Percentiles rank a stretch among this genome's conserved stretches.
phyloP scores from a whole-genome alignment of 2,797 vertebrate species.

The Cynodonichthys magdalenae region DNA sequence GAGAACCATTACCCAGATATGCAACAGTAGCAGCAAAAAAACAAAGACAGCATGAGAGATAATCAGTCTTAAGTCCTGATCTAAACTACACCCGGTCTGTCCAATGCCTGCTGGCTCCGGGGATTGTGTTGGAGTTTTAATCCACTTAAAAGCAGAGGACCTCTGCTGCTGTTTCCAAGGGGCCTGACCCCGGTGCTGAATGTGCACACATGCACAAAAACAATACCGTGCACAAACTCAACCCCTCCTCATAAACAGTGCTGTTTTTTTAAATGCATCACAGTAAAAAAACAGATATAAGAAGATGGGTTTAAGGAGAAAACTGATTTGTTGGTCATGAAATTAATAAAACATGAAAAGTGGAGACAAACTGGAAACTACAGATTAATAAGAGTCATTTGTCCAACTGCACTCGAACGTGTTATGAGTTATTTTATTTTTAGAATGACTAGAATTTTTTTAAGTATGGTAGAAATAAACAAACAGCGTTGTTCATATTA shows the following conservation, averaged over 20 bases:
- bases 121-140: constrained; percentile 81
- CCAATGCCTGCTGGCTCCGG: constrained; percentile 74
- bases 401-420: constrained; percentile 59
- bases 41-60: constrained; percentile 76
- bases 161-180: constrained; percentile 79
- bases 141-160: constrained; percentile 83
- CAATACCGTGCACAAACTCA: constrained; percentile 38
- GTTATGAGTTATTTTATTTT: constrained; percentile 10
- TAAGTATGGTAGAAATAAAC: constrained; percentile 20
- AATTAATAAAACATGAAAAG: constrained; percentile 10
- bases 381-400: constrained; percentile 51
- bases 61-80: constrained; percentile 81
- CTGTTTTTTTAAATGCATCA: neutral
- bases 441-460: constrained; percentile 33
- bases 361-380: too few relatives aligned
- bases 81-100: constrained; percentile 79
- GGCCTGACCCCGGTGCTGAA: constrained; percentile 66
- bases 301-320: neutral
- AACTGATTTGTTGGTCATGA: constrained; percentile 27
- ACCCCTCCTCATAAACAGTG: constrained; percentile 12
- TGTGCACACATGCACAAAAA: constrained; percentile 32
- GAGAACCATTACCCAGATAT: constrained; percentile 35
- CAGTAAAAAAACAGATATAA: constrained; percentile 7
- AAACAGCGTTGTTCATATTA: constrained; percentile 24
- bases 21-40: constrained; percentile 64